These are phyloP conservation scores for Eulacestoma nigropectus DNA, from an alignment of 2,113 vertebrate genomes.

Conservation along the genomic window DNA sequence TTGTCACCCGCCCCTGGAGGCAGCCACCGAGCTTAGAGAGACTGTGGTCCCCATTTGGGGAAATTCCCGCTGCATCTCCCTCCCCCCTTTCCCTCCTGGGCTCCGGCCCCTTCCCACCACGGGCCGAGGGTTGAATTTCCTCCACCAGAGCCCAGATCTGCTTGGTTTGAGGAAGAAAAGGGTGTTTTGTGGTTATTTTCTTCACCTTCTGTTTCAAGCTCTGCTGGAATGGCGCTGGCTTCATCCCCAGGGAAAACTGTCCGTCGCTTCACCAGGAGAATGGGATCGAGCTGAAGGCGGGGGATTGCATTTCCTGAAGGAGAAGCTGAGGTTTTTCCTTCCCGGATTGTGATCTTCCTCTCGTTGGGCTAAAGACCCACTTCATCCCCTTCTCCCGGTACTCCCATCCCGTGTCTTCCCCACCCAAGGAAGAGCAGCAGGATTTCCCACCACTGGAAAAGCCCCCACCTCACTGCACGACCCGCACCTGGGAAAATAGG, in stretches of 20 bases:
- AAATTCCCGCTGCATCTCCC: not conserved
- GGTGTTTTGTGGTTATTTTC: not conserved
- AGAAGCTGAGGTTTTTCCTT: not conserved
- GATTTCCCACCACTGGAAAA: not conserved
- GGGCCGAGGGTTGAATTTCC: not conserved
- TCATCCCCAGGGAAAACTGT: not conserved
- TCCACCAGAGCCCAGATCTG: not conserved
- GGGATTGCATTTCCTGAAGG: not conserved
- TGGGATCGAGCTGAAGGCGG: accelerated
- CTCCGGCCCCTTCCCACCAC: not conserved
- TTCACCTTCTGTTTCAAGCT: not conserved
- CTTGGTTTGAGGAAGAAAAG: conserved; percentile 34
- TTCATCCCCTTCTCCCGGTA: not conserved
- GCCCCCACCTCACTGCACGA: not conserved
- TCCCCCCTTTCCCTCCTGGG: not conserved
- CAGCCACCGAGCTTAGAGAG: not conserved
- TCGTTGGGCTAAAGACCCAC: not conserved
- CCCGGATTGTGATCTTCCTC: not conserved
- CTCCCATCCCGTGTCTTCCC: no score
- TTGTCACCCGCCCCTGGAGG: not conserved
- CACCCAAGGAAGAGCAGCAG: not conserved
- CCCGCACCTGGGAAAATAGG: not conserved
- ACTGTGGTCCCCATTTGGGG: not conserved
- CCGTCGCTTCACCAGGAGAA: accelerated
- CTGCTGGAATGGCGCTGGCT: not conserved